Evolutionary conservation across 2,797 vertebrate genomes (phyloP), one percentile per base, ranked within the genome.

Genomic region (Notolepis coatsorum): DNA sequence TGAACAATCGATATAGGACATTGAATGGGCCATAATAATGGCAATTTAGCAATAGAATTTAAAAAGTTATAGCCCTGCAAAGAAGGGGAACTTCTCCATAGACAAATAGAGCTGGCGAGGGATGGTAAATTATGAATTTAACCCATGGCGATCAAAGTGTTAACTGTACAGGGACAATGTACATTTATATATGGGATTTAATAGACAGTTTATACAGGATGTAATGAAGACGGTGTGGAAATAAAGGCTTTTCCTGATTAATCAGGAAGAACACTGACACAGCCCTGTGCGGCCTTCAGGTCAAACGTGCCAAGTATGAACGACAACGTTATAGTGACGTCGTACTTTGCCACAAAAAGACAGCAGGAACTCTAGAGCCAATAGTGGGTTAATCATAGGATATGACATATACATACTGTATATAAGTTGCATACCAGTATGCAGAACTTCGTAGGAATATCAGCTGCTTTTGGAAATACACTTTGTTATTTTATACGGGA

Each of bases 121-220:
- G n/a, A n/a, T n/a, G n/a, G n/a, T n/a, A n/a, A n/a, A n/a, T n/a
- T n/a, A n/a, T n/a, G n/a, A n/a, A n/a, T n/a, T n/a, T n/a, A n/a
- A n/a, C n/a, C n/a, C n/a, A n/a, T n/a, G n/a, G n/a, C n/a, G n/a
- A n/a, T n/a, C n/a, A n/a, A n/a, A n/a, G n/a, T n/a, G n/a, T n/a
- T n/a, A n/a, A 37, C 45, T 55, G 55, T 53, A 58, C 68, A 15
- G 23, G 24, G 30, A 55, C 38, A 39, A n/a, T n/a, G n/a, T n/a
- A n/a, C n/a, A n/a, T n/a, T n/a, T n/a, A n/a, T n/a, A n/a, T n/a
- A n/a, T n/a, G n/a, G n/a, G n/a, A n/a, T n/a, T n/a, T n/a, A n/a
- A n/a, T n/a, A n/a, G n/a, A n/a, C n/a, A n/a, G n/a, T 42, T 42
- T 31, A 10, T 25, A 28, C 27, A 27, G 24, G 23, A 6, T 24